Base-by-base conservation (phyloP, 2,113 vertebrate species). In the Petromus typicus region DNA sequence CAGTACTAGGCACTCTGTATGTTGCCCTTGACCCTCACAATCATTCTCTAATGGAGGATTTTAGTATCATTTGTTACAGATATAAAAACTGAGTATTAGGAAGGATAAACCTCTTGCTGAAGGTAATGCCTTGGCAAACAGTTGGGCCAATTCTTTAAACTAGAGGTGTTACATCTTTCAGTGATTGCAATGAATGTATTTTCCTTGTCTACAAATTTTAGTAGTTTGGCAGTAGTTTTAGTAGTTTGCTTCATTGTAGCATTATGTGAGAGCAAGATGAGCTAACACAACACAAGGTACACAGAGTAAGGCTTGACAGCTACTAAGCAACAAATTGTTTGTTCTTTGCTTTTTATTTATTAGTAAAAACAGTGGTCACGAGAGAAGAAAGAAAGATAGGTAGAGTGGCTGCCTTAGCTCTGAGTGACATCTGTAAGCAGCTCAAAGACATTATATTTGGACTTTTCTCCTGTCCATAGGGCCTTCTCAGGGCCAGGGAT, bases 341-440 rank as follows among this genome's bases (percentile, higher is more conserved):
- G 6, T 45, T 71, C 34, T 91, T 32, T 89, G 81, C 18, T 40
- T 67, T 51, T 48, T 81, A 27, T 73, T 51, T 37, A 34, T 59
- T 34, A 71, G 40, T 78, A 30, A 40, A 76, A 64, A 79, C 2
- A 45, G 37, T 1, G 8, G 1, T 5, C 56, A 32, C 51, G 22
- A n/a, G 16, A 84, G 27, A 90, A 18, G 10, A 51, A 40, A n/a
- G 8, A 45, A 27, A 85, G 51, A 45, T 48, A 71, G 61, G 5
- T 37, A 78, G 27, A 92, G 75, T 9, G 37, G 25, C 27, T 32
- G 48, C 23, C 76, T 73, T 32, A 59, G 83, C 56, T 67, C 81
- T 94, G n/a, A 66, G 69, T 90, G 86, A 92, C 51, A 87, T 63
- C 75, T 84, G 56, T 54, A 92, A 84, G 45, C 67, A 96, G 45